Evolutionary conservation across 1,140 invertebrate species (phyloP).

Genomic region (Lepidurus packardi): DNA sequence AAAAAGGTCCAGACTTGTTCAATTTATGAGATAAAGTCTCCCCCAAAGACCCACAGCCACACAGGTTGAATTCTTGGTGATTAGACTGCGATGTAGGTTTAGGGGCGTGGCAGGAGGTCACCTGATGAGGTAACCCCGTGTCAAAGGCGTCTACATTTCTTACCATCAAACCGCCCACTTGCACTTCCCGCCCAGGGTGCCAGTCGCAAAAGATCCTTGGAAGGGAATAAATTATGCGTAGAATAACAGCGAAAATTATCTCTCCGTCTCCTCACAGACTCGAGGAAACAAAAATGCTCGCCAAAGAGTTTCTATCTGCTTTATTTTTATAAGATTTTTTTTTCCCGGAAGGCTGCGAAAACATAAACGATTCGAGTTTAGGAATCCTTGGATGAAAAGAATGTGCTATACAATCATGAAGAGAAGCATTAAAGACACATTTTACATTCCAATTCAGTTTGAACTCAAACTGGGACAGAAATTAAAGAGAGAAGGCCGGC

Average conservation of each 20-base stretch:
- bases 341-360: too few relatives aligned
- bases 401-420: too few relatives aligned
- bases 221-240: neutral
- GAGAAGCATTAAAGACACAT: too few relatives aligned
- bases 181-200: neutral
- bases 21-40: neutral
- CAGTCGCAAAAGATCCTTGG: neutral
- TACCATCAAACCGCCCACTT: neutral
- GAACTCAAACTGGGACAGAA: neutral
- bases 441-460: neutral
- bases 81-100: neutral
- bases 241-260: neutral
- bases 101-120: slow-evolving; percentile 9
- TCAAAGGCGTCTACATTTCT: slow-evolving; percentile 19
- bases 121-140: slow-evolving; percentile 20
- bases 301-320: too few relatives aligned
- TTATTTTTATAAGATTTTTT: too few relatives aligned
- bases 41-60: neutral
- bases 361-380: too few relatives aligned
- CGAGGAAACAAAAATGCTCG: too few relatives aligned
- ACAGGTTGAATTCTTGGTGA: slow-evolving; percentile 17
- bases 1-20: neutral
- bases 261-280: neutral
- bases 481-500: neutral
- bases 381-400: too few relatives aligned